A percentile compares a stretch with the other conserved stretches of the same genome.
These are phyloP conservation scores for Pyralis farinalis DNA, from an alignment of 2,888 invertebrate species.

Conservation along the genomic window DNA sequence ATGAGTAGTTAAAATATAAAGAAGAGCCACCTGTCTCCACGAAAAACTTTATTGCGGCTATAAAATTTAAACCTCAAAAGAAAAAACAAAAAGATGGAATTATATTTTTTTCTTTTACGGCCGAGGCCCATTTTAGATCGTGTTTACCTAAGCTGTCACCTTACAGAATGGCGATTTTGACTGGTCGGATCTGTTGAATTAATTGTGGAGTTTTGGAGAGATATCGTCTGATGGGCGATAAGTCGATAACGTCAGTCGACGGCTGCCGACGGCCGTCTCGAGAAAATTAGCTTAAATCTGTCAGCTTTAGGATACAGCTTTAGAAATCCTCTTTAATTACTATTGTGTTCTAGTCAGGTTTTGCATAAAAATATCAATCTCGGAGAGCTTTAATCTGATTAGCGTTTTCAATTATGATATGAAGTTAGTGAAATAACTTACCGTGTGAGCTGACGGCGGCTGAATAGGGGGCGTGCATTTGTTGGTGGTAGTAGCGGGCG, in stretches of 20 bases:
- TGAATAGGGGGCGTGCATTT: slow-evolving; percentile 80
- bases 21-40: slow-evolving; percentile 80
- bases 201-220: slow-evolving; percentile 71
- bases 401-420: background rate
- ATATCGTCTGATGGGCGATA: slow-evolving; percentile 72
- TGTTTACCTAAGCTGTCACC: slow-evolving; percentile 80
- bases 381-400: background rate
- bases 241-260: slow-evolving; percentile 58
- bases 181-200: slow-evolving; percentile 67
- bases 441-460: slow-evolving; percentile 77
- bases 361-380: slow-evolving; percentile 1
- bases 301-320: slow-evolving; percentile 48
- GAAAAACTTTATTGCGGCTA: slow-evolving; percentile 78
- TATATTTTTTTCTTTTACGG: slow-evolving; percentile 63
- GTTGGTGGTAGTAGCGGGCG: slow-evolving; percentile 80
- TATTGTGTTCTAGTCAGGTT: slow-evolving; percentile 24
- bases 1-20: slow-evolving; percentile 71
- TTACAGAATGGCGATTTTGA: slow-evolving; percentile 78
- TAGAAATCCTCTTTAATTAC: slow-evolving; percentile 39
- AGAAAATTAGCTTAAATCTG: slow-evolving; percentile 63
- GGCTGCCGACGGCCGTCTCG: slow-evolving; percentile 48
- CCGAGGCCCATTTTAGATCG: slow-evolving; percentile 70
- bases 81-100: slow-evolving; percentile 68
- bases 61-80: slow-evolving; percentile 78
- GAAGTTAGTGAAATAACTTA: slow-evolving; percentile 35